Conservation (phyloP, 2,797 vertebrate genomes). For the Pipistrellus pygmaeus region DNA sequence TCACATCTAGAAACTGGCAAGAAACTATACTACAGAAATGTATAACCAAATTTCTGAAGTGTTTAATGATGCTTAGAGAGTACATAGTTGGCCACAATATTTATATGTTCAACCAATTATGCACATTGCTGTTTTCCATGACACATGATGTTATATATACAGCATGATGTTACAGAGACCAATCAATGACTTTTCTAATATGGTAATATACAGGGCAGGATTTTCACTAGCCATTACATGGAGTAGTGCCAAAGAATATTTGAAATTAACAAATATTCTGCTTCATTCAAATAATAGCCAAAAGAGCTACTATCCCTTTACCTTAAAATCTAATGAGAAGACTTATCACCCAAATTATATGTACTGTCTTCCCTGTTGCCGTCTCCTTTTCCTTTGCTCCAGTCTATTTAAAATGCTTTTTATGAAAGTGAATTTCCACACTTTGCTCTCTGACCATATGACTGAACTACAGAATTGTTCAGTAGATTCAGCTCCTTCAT, state of each 20-base stretch:
- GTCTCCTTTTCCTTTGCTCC: not conserved
- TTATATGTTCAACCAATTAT: not conserved
- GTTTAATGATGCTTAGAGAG: not conserved
- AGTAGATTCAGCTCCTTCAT: not conserved
- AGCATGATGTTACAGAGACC: not conserved
- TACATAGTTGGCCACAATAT: not conserved
- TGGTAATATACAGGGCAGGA: not conserved
- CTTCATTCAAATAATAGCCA: conserved; percentile 15
- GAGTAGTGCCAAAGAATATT: not conserved
- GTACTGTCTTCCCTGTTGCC: not conserved
- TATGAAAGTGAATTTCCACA: not conserved
- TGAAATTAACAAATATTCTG: not conserved
- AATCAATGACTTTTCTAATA: not conserved
- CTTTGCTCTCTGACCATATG: not conserved
- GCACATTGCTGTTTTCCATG: not conserved
- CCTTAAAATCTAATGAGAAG: not conserved
- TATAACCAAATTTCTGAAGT: not conserved
- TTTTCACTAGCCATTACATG: not conserved
- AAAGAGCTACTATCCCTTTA: not conserved
- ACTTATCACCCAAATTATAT: not conserved
- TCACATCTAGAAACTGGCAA: not conserved
- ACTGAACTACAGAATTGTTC: not conserved
- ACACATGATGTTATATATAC: not conserved
- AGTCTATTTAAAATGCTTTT: conserved; percentile 29
- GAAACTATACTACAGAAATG: not conserved